A percentile compares a stretch with the other conserved stretches of the same genome.
Evolutionary conservation across 2,113 vertebrate species (phyloP).

Genomic region (Rhabdomys dilectus): DNA sequence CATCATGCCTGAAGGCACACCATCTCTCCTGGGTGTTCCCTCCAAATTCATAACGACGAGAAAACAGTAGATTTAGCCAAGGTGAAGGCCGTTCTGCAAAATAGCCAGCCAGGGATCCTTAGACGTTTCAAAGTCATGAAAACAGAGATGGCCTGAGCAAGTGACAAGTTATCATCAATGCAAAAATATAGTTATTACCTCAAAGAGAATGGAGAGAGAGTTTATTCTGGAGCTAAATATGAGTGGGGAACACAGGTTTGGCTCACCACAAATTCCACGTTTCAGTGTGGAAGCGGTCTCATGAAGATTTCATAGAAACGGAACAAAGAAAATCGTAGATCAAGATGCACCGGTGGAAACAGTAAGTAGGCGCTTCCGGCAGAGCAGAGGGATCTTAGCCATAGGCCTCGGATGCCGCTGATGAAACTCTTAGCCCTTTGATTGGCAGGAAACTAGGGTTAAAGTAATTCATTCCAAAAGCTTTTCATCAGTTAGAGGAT

Average conservation of each 20-base stretch:
- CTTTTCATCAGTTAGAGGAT: not conserved
- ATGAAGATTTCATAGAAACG: not conserved
- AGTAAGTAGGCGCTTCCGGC: not conserved
- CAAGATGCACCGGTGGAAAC: not conserved
- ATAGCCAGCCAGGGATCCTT: not conserved
- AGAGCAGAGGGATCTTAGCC: not conserved
- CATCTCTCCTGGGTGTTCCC: not conserved
- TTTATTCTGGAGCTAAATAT: not conserved
- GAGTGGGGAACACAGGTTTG: not conserved
- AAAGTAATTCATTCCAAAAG: not conserved
- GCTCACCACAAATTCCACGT: not conserved
- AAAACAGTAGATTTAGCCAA: not conserved
- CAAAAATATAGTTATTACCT: not conserved
- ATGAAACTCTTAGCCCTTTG: not conserved
- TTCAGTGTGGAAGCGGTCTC: not conserved
- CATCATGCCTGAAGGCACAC: not conserved
- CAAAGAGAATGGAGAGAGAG: not conserved
- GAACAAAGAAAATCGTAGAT: not conserved
- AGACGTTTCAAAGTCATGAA: not conserved
- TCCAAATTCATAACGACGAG: not conserved
- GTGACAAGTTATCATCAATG: not conserved
- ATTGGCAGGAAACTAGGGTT: not conserved
- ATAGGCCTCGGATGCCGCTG: no score
- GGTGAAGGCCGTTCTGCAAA: not conserved
- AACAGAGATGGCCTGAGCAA: not conserved